Percentiles rank a stretch among this genome's conserved stretches.
phyloP scores from a whole-genome alignment of 1,140 invertebrate genomes.

The Caligus rogercresseyi region DNA sequence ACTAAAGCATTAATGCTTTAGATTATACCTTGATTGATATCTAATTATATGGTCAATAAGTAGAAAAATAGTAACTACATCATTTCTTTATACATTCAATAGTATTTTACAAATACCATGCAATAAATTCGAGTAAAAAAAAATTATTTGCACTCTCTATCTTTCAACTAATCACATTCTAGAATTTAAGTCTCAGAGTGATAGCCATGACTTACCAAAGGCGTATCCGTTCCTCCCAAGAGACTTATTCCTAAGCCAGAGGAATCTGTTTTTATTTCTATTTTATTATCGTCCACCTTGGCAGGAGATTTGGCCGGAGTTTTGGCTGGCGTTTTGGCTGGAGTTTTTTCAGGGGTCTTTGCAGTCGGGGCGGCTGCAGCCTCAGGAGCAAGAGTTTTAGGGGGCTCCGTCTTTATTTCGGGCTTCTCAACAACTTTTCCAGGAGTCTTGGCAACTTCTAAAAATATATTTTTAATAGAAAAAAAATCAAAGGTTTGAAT shows the following conservation, averaged over 20 bases:
- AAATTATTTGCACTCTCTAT: background rate
- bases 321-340: slow-evolving; percentile 14
- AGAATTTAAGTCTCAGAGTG: background rate
- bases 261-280: slow-evolving; percentile 42
- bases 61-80: no score
- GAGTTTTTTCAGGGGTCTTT: background rate
- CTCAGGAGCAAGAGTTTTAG: background rate
- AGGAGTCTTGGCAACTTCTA: background rate
- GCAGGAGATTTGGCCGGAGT: slow-evolving; percentile 15
- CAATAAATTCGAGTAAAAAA: background rate
- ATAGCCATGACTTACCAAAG: no score
- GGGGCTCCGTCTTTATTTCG: background rate
- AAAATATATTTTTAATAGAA: background rate
- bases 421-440: background rate
- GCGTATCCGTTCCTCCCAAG: slow-evolving; percentile 72
- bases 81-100: no score
- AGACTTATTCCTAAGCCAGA: slow-evolving; percentile 70
- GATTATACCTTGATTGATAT: no score
- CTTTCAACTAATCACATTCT: background rate
- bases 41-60: no score
- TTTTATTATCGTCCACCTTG: slow-evolving; percentile 10
- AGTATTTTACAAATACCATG: background rate
- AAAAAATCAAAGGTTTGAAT: background rate
- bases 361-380: background rate
- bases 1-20: no score